These are phyloP conservation scores for Pectinophora gossypiella DNA, from an alignment of 1,140 invertebrate species.

Conservation along the genomic window DNA sequence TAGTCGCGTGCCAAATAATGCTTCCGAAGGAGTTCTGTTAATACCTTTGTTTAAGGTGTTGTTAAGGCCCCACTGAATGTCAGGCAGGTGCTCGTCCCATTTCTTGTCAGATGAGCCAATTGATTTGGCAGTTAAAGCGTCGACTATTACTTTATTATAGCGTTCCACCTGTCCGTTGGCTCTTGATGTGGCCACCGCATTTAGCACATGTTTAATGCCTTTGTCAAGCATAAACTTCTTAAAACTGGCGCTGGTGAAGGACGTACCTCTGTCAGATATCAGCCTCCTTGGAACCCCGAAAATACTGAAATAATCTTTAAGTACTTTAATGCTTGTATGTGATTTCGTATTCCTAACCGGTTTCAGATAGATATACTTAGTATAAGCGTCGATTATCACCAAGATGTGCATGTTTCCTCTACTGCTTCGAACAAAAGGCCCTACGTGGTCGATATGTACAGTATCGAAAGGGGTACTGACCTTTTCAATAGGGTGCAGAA, in stretches of 20 bases:
- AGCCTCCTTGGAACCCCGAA: conserved; percentile 7
- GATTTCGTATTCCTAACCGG: conserved; percentile 7
- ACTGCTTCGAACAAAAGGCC: conserved; percentile 1
- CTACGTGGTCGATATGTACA: conserved; percentile 5
- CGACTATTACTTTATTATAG: neutral
- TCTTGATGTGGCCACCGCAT: conserved; percentile 3
- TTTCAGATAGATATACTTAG: conserved; percentile 4
- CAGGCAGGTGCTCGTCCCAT: conserved; percentile 4
- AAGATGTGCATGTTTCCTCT: conserved; percentile 7
- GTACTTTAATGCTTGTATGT: neutral
- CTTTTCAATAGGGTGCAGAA: conserved; percentile 8
- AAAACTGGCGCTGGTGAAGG: conserved; percentile 4
- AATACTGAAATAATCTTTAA: conserved; percentile 7
- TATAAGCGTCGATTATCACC: conserved; percentile 6
- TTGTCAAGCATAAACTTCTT: neutral
- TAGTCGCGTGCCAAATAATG: neutral
- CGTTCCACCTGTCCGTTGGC: no score
- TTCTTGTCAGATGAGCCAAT: neutral
- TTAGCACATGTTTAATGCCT: conserved; percentile 7
- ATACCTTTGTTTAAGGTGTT: conserved; percentile 13
- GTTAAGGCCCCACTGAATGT: conserved; percentile 9
- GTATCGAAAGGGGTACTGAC: conserved; percentile 5
- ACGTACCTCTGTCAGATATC: conserved; percentile 4
- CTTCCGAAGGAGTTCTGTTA: conserved; percentile 2
- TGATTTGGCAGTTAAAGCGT: neutral